A percentile compares a stretch with the other conserved stretches of the same genome.
Conservation (phyloP, 2,797 vertebrate genomes). For the Zalophus californianus region DNA sequence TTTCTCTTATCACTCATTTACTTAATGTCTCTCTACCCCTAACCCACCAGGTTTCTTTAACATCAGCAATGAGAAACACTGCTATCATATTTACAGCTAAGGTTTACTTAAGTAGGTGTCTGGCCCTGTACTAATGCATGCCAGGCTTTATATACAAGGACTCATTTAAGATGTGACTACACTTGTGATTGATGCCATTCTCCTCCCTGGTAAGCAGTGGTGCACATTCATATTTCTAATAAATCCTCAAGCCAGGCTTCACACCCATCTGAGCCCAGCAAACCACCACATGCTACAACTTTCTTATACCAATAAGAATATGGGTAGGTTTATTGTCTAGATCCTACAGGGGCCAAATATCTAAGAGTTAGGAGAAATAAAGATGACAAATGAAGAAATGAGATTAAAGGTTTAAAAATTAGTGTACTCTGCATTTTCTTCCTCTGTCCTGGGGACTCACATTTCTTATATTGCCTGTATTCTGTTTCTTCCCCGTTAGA, state of each 20-base stretch:
- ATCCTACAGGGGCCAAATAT: neutral
- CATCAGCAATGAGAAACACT: neutral
- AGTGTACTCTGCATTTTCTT: neutral
- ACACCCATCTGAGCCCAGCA: neutral
- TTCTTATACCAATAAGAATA: neutral
- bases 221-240: neutral
- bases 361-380: neutral
- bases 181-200: neutral
- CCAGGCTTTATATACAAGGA: neutral
- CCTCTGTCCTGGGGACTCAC: neutral
- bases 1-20: neutral
- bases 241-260: neutral
- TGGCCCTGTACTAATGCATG: neutral
- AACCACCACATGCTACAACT: neutral
- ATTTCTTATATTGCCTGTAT: neutral
- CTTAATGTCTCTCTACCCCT: neutral
- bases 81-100: neutral
- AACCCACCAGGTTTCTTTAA: neutral
- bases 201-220: neutral
- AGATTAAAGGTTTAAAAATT: neutral
- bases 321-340: neutral
- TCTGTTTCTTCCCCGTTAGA: neutral
- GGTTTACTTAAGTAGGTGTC: neutral
- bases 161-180: neutral
- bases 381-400: neutral